Percentiles rank a stretch among this genome's conserved stretches.
These are phyloP conservation scores for Cheilosia vulpina DNA, from an alignment of 2,888 invertebrate species.

Conservation along the genomic window DNA sequence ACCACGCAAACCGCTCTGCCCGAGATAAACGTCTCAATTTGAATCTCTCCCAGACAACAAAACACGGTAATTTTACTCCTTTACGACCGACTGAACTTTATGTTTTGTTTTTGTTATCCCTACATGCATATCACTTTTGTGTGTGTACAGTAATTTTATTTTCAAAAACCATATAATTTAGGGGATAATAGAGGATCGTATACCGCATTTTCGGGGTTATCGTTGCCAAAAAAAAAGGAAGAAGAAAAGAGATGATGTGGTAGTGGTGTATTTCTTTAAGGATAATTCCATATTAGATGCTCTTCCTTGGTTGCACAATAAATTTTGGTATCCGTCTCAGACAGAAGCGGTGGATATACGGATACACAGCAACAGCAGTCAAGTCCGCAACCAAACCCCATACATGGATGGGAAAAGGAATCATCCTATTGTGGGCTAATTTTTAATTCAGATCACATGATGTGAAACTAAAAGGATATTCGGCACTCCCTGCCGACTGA, in stretches of 20 bases:
- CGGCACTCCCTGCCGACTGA: conserved; percentile 51
- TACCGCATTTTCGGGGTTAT: conserved; percentile 58
- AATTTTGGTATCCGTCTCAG: conserved; percentile 72
- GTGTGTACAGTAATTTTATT: conserved; percentile 63
- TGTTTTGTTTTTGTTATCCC: conserved; percentile 55
- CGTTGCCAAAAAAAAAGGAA: conserved; percentile 13
- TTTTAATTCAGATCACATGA: conserved; percentile 76
- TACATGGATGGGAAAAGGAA: conserved; percentile 35
- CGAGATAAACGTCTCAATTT: conserved; percentile 66
- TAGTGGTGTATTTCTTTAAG: conserved; percentile 61
- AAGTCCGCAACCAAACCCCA: conserved; percentile 34
- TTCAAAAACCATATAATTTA: conserved; percentile 70
- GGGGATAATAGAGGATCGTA: conserved; percentile 68
- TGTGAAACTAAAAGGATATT: conserved; percentile 75
- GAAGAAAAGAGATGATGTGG: conserved; percentile 47
- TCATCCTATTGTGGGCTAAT: conserved; percentile 73
- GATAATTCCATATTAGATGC: conserved; percentile 59
- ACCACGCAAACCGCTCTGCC: background rate
- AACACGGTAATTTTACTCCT: conserved; percentile 57
- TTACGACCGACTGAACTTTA: conserved; percentile 61
- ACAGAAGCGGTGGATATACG: conserved; percentile 30
- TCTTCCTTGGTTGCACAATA: conserved; percentile 69
- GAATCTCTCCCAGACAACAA: conserved; percentile 15
- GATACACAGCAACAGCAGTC: conserved; percentile 36
- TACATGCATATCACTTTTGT: conserved; percentile 62